Conservation (phyloP, 2,888 invertebrate species). For the Terebella lapidaria region DNA sequence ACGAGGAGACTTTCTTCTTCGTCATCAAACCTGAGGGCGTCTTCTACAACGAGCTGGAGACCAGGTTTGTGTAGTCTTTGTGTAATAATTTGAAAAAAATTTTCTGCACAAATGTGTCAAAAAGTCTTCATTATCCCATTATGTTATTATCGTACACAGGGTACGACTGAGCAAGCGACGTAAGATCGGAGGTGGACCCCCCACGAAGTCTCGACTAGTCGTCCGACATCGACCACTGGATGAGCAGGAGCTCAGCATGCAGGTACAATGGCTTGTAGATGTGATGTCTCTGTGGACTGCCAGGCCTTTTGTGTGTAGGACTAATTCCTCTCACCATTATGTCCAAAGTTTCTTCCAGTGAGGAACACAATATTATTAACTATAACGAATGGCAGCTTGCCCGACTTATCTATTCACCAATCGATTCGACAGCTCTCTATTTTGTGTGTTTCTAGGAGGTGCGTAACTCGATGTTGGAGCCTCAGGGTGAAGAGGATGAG, state of each 20-base stretch:
- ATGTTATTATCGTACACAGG: slow-evolving; percentile 55
- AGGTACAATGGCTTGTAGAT: no score
- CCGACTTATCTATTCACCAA: no score
- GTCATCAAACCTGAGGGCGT: slow-evolving; percentile 84
- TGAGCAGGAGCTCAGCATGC: slow-evolving; percentile 56
- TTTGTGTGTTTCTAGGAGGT: not conserved
- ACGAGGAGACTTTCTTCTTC: slow-evolving; percentile 96
- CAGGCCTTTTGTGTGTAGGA: no score
- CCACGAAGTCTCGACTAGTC: slow-evolving; percentile 70
- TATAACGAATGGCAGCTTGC: no score
- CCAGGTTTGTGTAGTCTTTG: slow-evolving; percentile 54
- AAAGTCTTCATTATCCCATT: not conserved
- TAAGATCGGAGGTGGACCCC: slow-evolving; percentile 59
- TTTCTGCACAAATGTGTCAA: not conserved
- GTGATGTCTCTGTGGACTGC: no score
- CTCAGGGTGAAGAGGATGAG: not conserved
- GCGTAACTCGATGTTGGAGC: not conserved
- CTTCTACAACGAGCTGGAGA: slow-evolving; percentile 92
- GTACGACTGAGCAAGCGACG: slow-evolving; percentile 89
- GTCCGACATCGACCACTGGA: slow-evolving; percentile 85
- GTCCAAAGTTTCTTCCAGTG: no score
- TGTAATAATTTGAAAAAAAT: no score
- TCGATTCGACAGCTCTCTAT: no score
- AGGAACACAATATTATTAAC: no score
- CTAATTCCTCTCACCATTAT: no score